Conservation (phyloP, 1,140 invertebrate species). For the Cyrtorhinus lividipennis region DNA sequence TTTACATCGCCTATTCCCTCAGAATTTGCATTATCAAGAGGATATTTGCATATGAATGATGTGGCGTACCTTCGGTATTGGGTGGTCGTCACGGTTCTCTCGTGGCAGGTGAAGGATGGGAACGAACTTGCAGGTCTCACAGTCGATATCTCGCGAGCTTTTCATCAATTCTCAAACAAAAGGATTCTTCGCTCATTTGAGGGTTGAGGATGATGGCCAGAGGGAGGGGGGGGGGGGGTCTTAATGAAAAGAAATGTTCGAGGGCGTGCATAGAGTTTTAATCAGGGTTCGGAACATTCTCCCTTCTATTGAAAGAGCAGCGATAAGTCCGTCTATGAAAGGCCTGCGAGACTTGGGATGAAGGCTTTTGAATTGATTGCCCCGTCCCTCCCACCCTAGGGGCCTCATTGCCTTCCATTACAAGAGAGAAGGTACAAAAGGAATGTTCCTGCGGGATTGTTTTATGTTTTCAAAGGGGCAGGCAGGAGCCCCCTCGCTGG, state of each 20-base stretch:
- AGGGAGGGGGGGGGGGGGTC: background rate
- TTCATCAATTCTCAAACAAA: background rate
- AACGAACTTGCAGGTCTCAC: too few species aligned
- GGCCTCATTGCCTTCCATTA: conserved; percentile 4
- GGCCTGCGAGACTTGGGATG: background rate
- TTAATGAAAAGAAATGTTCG: background rate
- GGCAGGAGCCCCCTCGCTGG: background rate
- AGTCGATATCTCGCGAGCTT: background rate
- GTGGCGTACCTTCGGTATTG: too few species aligned
- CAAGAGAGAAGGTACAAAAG: background rate
- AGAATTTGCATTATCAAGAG: too few species aligned
- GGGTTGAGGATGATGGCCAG: too few species aligned
- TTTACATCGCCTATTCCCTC: too few species aligned
- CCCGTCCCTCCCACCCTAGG: background rate
- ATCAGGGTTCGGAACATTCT: background rate
- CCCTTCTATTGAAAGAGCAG: background rate
- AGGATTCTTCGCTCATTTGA: too few species aligned
- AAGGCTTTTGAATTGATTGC: conserved; percentile 7
- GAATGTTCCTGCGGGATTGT: conserved; percentile 2
- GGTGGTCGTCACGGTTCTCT: too few species aligned
- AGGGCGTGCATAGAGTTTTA: background rate
- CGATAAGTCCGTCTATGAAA: background rate
- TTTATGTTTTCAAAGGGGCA: background rate
- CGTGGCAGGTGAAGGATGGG: too few species aligned
- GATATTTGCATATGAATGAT: too few species aligned